phyloP scores from a whole-genome alignment of 2,113 vertebrate species.

The Gallinago undulata region DNA sequence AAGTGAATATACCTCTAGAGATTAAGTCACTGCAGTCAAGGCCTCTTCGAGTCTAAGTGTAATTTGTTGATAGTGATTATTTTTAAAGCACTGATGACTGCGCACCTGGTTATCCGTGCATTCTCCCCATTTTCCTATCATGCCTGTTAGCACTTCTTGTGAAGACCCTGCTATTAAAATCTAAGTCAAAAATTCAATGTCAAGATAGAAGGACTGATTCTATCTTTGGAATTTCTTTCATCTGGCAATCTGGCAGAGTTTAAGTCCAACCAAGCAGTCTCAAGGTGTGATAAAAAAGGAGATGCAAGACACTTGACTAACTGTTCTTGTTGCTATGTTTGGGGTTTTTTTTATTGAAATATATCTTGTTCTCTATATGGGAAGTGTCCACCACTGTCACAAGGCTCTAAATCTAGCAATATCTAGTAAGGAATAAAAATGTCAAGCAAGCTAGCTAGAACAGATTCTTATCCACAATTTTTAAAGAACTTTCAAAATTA shows the following conservation, averaged over 20 bases:
- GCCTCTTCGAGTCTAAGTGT: neutral
- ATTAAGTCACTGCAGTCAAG: constrained; percentile 19
- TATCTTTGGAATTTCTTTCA: constrained; percentile 1
- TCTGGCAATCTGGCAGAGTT: neutral
- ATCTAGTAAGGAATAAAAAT: neutral
- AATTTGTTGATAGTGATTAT: constrained; percentile 40
- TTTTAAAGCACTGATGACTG: constrained; percentile 19
- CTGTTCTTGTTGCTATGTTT: neutral
- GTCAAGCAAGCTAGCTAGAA: neutral
- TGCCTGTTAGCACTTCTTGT: neutral
- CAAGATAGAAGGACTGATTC: neutral
- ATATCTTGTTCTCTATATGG: neutral
- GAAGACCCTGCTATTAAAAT: neutral
- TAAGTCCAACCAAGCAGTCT: neutral
- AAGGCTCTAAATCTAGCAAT: neutral
- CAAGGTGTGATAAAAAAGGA: neutral
- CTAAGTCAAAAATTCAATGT: neutral
- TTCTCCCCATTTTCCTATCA: neutral
- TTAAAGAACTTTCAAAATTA: neutral
- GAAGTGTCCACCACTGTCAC: neutral
- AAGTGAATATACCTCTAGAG: neutral
- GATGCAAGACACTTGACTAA: neutral
- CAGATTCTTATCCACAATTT: neutral
- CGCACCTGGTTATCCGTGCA: neutral
- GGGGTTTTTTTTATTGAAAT: neutral